Evolutionary conservation across 2,797 vertebrate genomes (phyloP).

Genomic region (Mustela erminea): DNA sequence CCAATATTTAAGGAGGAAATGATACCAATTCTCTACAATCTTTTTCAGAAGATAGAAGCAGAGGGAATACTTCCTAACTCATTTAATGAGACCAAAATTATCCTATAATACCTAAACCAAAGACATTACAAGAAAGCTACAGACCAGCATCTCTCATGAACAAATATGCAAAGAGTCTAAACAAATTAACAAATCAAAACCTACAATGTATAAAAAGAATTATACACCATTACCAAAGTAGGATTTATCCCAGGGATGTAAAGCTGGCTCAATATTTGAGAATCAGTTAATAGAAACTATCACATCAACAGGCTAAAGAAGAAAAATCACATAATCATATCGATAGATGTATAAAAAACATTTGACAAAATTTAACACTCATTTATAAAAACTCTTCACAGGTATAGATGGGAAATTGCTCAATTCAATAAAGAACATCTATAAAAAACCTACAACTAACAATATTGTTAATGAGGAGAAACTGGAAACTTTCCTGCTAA

Average conservation of each 20-base stretch:
- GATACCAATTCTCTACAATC: neutral
- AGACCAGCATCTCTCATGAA: neutral
- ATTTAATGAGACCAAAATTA: neutral
- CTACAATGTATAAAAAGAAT: neutral
- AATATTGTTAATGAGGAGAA: neutral
- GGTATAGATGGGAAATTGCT: neutral
- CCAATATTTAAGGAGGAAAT: neutral
- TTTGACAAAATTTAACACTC: neutral
- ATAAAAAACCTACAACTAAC: neutral
- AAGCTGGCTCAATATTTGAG: neutral
- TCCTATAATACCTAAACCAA: neutral
- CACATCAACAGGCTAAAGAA: neutral
- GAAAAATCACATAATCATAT: neutral
- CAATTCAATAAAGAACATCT: neutral
- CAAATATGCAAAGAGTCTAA: neutral
- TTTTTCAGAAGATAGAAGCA: neutral
- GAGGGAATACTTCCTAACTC: neutral
- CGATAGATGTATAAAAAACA: neutral
- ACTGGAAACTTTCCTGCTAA: neutral
- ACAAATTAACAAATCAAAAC: neutral
- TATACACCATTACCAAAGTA: neutral
- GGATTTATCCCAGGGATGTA: neutral
- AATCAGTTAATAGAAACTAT: neutral
- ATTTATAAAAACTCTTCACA: neutral
- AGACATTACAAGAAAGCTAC: neutral